Evolutionary conservation across 1,140 invertebrate species (phyloP).

Genomic region (Copidosoma floridanum): DNA sequence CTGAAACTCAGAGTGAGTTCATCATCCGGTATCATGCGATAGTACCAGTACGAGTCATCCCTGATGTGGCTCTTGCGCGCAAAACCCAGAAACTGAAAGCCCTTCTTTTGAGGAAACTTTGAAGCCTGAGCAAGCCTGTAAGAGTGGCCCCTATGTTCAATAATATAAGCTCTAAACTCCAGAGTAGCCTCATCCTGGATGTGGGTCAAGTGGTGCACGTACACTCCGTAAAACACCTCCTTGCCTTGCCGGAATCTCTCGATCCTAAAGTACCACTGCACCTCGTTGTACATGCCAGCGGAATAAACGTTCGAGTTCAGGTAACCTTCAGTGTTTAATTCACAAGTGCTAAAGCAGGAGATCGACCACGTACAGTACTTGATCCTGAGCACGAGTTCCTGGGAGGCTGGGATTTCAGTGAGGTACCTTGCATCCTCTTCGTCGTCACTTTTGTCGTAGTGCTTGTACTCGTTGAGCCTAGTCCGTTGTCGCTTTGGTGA

Average conservation of each 20-base stretch:
- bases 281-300: not conserved
- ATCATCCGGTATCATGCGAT: not conserved
- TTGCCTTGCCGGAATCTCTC: not conserved
- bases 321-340: not conserved
- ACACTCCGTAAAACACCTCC: not conserved
- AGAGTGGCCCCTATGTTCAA: not conserved
- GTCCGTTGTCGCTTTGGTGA: not conserved
- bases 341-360: not conserved
- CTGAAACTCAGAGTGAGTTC: not conserved
- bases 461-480: not conserved
- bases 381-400: not conserved
- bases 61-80: not conserved
- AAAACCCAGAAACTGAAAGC: not conserved
- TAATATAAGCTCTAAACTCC: not conserved
- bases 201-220: not conserved
- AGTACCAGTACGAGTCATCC: not conserved
- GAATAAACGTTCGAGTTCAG: conserved; percentile 3
- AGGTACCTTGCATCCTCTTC: not conserved
- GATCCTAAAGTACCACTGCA: not conserved
- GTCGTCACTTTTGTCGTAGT: not conserved
- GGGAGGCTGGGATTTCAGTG: not conserved
- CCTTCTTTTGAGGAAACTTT: not conserved
- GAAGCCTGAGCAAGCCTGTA: not conserved
- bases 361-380: not conserved
- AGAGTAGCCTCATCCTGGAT: not conserved